Percentiles rank a stretch among this genome's conserved stretches.
Evolutionary conservation across 2,888 invertebrate genomes (phyloP).

Genomic region (Mesorhabditis sp.): DNA sequence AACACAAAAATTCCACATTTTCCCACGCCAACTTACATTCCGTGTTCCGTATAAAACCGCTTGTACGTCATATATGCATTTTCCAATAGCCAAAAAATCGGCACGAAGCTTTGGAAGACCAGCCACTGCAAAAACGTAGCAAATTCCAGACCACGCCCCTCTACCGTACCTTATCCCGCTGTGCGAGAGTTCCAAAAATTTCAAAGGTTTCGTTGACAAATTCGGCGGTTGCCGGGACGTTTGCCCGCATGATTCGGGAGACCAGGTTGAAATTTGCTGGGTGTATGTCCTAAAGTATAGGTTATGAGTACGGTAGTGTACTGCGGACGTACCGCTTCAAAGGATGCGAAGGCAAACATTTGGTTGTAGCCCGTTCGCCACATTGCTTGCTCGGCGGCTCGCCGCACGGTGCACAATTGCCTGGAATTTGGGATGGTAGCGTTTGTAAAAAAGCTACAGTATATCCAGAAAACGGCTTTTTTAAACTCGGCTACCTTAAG

Average conservation of each 20-base stretch:
- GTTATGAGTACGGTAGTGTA: neutral
- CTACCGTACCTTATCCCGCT: slow-evolving; percentile 18
- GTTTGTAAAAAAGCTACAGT: too few relatives aligned
- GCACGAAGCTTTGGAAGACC: slow-evolving; percentile 23
- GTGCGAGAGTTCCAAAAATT: slow-evolving; percentile 17
- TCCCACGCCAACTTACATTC: neutral
- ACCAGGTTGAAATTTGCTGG: slow-evolving; percentile 2
- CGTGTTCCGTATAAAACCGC: neutral
- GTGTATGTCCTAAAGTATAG: neutral
- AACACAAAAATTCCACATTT: neutral
- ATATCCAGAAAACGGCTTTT: too few relatives aligned
- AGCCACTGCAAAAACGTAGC: slow-evolving; percentile 19
- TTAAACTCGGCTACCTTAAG: too few relatives aligned
- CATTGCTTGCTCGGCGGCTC: slow-evolving; percentile 24
- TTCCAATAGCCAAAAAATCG: slow-evolving; percentile 21
- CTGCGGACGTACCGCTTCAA: neutral
- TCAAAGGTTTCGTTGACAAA: slow-evolving; percentile 19
- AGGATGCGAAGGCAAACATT: neutral
- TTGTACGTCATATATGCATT: slow-evolving; percentile 20
- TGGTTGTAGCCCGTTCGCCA: neutral
- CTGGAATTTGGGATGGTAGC: slow-evolving; percentile 4
- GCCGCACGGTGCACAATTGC: slow-evolving; percentile 20
- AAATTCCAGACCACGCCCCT: neutral
- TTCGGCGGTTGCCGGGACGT: slow-evolving; percentile 19
- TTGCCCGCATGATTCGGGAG: slow-evolving; percentile 11